These are phyloP conservation scores for Callipepla californica DNA, from an alignment of 2,113 vertebrate genomes.

Conservation along the genomic window DNA sequence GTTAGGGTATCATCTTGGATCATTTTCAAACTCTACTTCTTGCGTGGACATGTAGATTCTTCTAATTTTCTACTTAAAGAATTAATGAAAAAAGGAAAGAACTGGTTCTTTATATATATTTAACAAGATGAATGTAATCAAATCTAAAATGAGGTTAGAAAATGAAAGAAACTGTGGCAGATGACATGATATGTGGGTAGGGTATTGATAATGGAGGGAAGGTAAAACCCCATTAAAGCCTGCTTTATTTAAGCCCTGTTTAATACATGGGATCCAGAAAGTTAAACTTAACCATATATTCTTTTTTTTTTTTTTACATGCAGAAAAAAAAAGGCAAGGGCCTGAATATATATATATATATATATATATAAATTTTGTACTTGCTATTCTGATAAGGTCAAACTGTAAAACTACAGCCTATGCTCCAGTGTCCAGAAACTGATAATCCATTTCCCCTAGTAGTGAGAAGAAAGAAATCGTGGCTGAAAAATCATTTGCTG, in stretches of 20 bases:
- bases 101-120: not conserved
- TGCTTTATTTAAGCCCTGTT: not conserved
- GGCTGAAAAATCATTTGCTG: not conserved
- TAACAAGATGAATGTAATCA: not conserved
- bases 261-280: not conserved
- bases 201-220: not conserved
- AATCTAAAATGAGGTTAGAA: not conserved
- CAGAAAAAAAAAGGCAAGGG: not conserved
- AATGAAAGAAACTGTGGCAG: not conserved
- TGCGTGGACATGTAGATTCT: not conserved
- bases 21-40: slow-evolving; percentile 26
- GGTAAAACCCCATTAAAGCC: not conserved
- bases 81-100: not conserved
- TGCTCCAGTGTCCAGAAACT: not conserved
- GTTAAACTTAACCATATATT: not conserved
- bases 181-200: not conserved
- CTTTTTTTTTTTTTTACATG: not conserved
- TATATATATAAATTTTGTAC: not conserved
- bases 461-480: not conserved
- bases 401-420: not conserved
- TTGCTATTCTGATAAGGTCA: not conserved
- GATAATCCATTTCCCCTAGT: not conserved
- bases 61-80: slow-evolving; percentile 25
- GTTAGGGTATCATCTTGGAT: slow-evolving; percentile 34
- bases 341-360: not conserved